Percentiles rank a stretch among this genome's conserved stretches.
These are phyloP conservation scores for Porites lobata DNA, from an alignment of 92 coral and sea anemone species.

Conservation along the genomic window DNA sequence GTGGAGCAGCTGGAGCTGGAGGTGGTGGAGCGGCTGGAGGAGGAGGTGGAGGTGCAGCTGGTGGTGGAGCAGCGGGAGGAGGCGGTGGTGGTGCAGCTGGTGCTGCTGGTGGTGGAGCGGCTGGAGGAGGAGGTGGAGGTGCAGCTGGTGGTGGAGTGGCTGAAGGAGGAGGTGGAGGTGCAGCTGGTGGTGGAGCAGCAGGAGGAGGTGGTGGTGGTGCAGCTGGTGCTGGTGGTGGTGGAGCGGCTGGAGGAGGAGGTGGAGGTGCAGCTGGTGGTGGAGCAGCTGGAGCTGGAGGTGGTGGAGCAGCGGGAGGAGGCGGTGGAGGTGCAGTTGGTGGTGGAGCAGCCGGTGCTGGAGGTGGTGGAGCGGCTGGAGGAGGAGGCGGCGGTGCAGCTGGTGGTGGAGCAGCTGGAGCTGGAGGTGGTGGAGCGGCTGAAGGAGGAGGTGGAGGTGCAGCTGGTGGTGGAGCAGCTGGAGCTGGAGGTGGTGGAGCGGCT, in stretches of 20 bases:
- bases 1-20: constrained; percentile 34
- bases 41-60: constrained; percentile 35
- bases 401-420: constrained; percentile 5
- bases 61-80: background rate
- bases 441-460: background rate
- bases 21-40: constrained; percentile 33
- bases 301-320: background rate
- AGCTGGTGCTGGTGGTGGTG: background rate
- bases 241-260: constrained; percentile 5
- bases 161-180: constrained; percentile 2
- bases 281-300: background rate
- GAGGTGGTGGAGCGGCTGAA: constrained; percentile 1
- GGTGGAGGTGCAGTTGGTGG: background rate
- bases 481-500: constrained; percentile 35
- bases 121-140: background rate
- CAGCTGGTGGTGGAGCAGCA: background rate
- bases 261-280: constrained; percentile 36
- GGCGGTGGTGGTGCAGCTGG: background rate
- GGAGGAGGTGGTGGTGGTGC: constrained; percentile 31
- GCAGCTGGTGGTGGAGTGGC: constrained; percentile 22
- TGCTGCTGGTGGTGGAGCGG: background rate
- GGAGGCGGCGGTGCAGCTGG: background rate
- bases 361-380: background rate
- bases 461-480: constrained; percentile 17
- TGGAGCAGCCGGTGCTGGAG: background rate